Percentiles rank a stretch among this genome's conserved stretches.
phyloP scores from a whole-genome alignment of 2,113 vertebrate species.

The Carassius gibelio region DNA sequence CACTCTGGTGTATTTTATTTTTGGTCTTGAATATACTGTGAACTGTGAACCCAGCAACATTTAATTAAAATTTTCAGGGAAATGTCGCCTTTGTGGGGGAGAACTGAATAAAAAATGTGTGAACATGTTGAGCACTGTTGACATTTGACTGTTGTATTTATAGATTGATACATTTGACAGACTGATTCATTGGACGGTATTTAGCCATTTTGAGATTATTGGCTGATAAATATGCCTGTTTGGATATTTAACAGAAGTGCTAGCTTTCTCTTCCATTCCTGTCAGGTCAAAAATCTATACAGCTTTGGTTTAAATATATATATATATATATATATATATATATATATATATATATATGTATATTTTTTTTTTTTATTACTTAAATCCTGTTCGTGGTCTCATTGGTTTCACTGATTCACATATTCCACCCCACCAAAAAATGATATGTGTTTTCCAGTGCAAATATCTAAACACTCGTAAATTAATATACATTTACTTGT shows the following conservation, averaged over 20 bases:
- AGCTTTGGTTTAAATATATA: no score
- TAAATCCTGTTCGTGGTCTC: no score
- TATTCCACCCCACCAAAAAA: no score
- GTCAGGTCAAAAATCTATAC: neutral
- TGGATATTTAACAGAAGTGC: neutral
- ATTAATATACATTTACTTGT: no score
- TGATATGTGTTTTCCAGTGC: no score
- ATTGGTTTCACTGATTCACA: no score
- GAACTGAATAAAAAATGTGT: neutral
- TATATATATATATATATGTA: no score
- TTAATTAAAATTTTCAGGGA: neutral
- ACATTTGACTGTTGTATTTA: neutral
- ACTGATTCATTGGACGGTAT: neutral
- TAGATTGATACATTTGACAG: neutral
- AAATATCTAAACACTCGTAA: no score
- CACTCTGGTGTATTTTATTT: slow-evolving; percentile 10
- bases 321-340: no score
- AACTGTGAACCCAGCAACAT: neutral
- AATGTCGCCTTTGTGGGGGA: neutral
- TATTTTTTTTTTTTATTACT: no score
- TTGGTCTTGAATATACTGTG: neutral
- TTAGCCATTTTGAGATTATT: neutral
- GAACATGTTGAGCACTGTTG: slow-evolving; percentile 4
- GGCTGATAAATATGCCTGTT: neutral
- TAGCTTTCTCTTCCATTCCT: neutral